Base-by-base conservation (phyloP, 1,140 invertebrate species). In the Oedothorax gibbosus region DNA sequence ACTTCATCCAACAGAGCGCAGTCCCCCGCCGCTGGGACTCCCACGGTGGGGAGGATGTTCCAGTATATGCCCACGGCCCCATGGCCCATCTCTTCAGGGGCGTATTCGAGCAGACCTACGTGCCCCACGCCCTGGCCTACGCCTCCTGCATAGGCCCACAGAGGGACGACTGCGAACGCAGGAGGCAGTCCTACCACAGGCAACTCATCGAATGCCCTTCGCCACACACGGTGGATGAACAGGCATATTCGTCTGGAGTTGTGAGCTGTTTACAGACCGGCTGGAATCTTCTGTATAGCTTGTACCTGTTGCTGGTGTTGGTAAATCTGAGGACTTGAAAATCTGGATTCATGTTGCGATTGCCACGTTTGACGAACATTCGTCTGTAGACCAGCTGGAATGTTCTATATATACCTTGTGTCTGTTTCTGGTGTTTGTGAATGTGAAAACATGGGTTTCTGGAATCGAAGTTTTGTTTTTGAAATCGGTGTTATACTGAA, bases 31-130 rank as follows among this genome's bases (percentile, higher is more conserved):
- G 72, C n/a, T 86, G 81, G 79, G 85, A 82, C 53, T 75, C 92
- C 66, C 96, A 97, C 88, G 94, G 94, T 1, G 96, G 96, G 6
- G 93, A 94, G 21, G 96, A 98, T 90, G 96, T 97, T 0, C 88
- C 89, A 1, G 88, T 91, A 11, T 91, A 90, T 85, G 89, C 90
- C n/a, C 86, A 72, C 18, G 97, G 97, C 81, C 96, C 96, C 3
- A 94, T 94, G 90, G 93, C 96, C 0, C 96, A 98, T 90, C 90
- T 99, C 5, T 95, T 98, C 87, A 94, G 96, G 87, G 94, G 93
- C 53, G 93, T 97, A 0, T 96, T 98, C 88, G 97, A 99, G 89
- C 96, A 98, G 89, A 95, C 94, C 88, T 97, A 96, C 89, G 94
- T 98, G 1, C 94, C 82, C 20, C 82, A 85, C n/a, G 82, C 82